Evolutionary conservation across 2,888 invertebrate species (phyloP), one percentile per base, ranked within the genome.

Genomic region (Luperina nickerlii): DNA sequence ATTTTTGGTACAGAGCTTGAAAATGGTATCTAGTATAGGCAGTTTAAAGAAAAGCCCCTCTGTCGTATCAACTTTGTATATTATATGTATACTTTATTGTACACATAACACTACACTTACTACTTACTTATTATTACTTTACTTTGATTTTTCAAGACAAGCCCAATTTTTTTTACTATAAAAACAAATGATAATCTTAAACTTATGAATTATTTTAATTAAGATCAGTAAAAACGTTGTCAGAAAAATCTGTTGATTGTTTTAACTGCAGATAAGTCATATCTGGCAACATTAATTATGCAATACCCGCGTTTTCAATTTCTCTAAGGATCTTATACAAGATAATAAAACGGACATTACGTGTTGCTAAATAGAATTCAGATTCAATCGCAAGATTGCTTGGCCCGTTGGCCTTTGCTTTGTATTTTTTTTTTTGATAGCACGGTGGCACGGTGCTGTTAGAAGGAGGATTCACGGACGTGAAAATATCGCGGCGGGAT

Each of bases 271-370:
- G 79, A 81, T 82, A 82, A 75, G 74, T 7, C 15, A 76, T 74
- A 62, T 70, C 32, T n/a, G 63, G 15, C n/a, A 75, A 74, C 32
- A 13, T 79, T 80, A 76, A 74, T 86, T 83, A 84, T 82, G 78
- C 75, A 88, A 89, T 71, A 69, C 27, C 24, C 27, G 38, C 32
- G 45, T 88, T 89, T 89, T 89, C 88, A 85, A 77, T 83, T 74
- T 76, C 54, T 87, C 74, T 76, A 68, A 27, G 57, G 67, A 83
- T 78, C 74, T 71, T n/a, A n/a, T n/a, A 60, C 54, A 42, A 72
- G 85, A 83, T 85, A 82, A 82, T 60, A 68, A 48, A 48, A 51
- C 57, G 60, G 51, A 65, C 54, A 51, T 71, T 48, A 54, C 45
- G 66, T 57, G 71, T 65, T 32, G 45, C 20, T 38, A 67, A 75